phyloP scores from a whole-genome alignment of 2,113 vertebrate genomes.

The Prunella fulvescens region DNA sequence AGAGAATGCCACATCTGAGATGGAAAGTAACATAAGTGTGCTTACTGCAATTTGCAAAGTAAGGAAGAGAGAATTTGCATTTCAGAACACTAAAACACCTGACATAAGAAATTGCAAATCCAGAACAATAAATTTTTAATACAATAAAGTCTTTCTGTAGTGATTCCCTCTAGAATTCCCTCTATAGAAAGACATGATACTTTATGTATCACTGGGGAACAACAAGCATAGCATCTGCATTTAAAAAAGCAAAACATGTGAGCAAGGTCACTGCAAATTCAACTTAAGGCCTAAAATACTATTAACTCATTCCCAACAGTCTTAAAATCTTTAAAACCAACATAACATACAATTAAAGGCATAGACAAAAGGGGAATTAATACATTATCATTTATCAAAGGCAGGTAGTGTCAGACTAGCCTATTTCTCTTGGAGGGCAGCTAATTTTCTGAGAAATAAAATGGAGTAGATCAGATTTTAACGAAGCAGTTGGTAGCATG shows the following conservation, averaged over 20 bases:
- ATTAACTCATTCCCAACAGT: background rate
- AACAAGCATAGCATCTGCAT: background rate
- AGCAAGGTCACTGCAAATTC: background rate
- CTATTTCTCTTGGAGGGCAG: background rate
- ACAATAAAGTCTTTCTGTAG: background rate
- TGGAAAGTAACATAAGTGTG: background rate
- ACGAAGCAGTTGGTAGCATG: background rate
- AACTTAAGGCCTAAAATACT: background rate
- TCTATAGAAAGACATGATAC: background rate
- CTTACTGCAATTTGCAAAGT: background rate
- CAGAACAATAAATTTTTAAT: background rate
- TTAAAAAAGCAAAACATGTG: background rate
- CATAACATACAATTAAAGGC: background rate
- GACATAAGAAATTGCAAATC: background rate
- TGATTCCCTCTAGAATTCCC: background rate
- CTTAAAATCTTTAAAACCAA: background rate
- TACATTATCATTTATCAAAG: background rate
- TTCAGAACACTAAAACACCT: background rate
- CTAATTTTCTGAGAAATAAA: constrained; percentile 7
- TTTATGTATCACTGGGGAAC: background rate
- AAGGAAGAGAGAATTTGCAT: background rate
- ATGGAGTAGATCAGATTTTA: background rate
- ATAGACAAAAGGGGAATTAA: background rate
- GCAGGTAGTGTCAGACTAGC: background rate
- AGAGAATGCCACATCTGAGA: background rate